Evolutionary conservation across 2,113 vertebrate genomes (phyloP), one percentile per base, ranked within the genome.

Genomic region (Mellivora capensis): DNA sequence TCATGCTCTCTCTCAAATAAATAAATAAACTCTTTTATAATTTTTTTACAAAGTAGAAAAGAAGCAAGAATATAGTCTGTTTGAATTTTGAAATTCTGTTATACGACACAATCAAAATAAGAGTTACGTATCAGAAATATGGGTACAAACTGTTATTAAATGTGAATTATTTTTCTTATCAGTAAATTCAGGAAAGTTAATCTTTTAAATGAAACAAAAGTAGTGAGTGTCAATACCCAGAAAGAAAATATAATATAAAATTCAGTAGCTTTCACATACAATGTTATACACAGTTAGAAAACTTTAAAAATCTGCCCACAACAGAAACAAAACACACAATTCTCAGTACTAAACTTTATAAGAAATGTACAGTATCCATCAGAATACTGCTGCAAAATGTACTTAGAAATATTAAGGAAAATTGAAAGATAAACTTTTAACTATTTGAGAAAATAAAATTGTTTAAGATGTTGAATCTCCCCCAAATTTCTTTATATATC

Each of bases 211-310:
- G 12, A 69, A 67, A 84, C 12, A 87, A 90, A 94, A 90, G 64
- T 31, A 74, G 15, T 84, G 1, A 67, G 15, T 87, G 2, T 57
- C 29, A 83, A 57, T 87, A 90, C 59, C 23, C 7, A 94, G 79
- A 83, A 80, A 83, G 44, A 95, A 95, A 96, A 67, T 76, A n/a
- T 44, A 72, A 85, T 42, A 18, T 72, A 79, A 91, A 91, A 76
- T 42, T 42, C 6, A 82, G 8, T 29, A 61, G 1, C 11, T 71
- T 69, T 39, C 52, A 88, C 31, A 10, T 37, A 39, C 34, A 74
- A 7, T 39, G 47, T 52, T 37, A 42, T 9, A 57, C 71, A 17
- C 18, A 64, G 0, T 34, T n/a, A 88, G 44, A 86, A 97, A 72
- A 34, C 9, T 72, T 90, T 37, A 83, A 83, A 79, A 18, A 47